phyloP scores from a whole-genome alignment of 1,140 invertebrate species.

The Colletes gigas region DNA sequence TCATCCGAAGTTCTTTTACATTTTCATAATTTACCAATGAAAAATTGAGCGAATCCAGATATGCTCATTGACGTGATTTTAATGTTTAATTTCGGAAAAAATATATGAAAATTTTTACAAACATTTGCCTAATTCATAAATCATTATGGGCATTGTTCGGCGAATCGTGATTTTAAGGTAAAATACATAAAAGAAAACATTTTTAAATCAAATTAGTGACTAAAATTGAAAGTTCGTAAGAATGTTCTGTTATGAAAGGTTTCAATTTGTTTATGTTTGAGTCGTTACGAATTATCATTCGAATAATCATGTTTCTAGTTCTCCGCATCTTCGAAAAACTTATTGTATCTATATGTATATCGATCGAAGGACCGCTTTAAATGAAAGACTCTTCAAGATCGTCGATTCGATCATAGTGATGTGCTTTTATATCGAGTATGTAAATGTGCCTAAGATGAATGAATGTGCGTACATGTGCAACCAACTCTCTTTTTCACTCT shows the following conservation, averaged over 20 bases:
- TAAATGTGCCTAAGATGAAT: constrained; percentile 73
- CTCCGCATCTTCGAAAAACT: constrained; percentile 40
- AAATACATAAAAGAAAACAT: too few relatives aligned
- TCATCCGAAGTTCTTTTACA: neutral
- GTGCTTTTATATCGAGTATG: constrained; percentile 70
- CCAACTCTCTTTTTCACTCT: constrained; percentile 25
- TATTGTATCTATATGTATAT: constrained; percentile 58
- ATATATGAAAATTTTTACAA: neutral
- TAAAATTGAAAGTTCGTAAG: neutral
- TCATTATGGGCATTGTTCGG: neutral
- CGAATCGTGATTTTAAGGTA: too few relatives aligned
- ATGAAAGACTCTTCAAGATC: constrained; percentile 64
- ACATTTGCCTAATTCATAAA: neutral
- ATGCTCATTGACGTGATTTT: neutral
- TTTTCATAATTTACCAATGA: neutral
- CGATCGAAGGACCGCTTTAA: constrained; percentile 56
- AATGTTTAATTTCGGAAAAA: neutral
- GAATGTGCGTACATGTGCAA: constrained; percentile 62
- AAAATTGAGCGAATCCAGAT: neutral
- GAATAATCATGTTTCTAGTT: constrained; percentile 36
- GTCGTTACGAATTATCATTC: constrained; percentile 17
- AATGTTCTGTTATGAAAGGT: neutral
- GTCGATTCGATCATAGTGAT: constrained; percentile 64
- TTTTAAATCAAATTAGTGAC: too few relatives aligned
- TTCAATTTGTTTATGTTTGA: neutral